These are phyloP conservation scores for Agonopterix arenella DNA, from an alignment of 2,888 invertebrate species.

Conservation along the genomic window DNA sequence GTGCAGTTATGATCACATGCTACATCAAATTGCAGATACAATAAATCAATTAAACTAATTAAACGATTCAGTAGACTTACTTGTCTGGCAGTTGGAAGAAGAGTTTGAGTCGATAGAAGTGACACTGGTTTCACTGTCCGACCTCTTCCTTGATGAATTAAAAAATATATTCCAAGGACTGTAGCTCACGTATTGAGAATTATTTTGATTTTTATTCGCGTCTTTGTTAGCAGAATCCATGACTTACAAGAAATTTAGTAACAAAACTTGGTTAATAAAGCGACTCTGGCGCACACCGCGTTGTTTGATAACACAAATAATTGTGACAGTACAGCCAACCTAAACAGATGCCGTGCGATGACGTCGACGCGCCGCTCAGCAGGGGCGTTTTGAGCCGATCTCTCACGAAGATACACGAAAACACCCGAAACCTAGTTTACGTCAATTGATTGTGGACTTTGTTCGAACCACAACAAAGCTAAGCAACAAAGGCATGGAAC, in stretches of 20 bases:
- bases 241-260: constrained; percentile 5
- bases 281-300: constrained; percentile 37
- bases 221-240: constrained; percentile 58
- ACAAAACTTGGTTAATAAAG: not conserved
- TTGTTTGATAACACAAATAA: constrained; percentile 41
- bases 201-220: constrained; percentile 35
- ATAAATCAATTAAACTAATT: too few species aligned
- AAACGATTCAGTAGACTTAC: constrained; percentile 27
- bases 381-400: constrained; percentile 61
- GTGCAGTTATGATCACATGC: too few species aligned
- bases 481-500: too few species aligned
- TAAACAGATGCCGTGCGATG: not conserved
- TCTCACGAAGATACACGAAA: constrained; percentile 47
- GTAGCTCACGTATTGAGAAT: constrained; percentile 35
- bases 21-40: too few species aligned
- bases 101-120: constrained; percentile 28
- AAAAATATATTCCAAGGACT: constrained; percentile 67
- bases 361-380: constrained; percentile 15
- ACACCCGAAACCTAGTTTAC: constrained; percentile 41
- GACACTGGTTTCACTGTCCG: constrained; percentile 63
- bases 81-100: constrained; percentile 44
- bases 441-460: constrained; percentile 43
- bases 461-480: constrained; percentile 15
- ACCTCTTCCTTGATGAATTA: constrained; percentile 44
- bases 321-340: constrained; percentile 30